Base-by-base conservation (phyloP, 2,113 vertebrate genomes). In the Perccottus glenii region DNA sequence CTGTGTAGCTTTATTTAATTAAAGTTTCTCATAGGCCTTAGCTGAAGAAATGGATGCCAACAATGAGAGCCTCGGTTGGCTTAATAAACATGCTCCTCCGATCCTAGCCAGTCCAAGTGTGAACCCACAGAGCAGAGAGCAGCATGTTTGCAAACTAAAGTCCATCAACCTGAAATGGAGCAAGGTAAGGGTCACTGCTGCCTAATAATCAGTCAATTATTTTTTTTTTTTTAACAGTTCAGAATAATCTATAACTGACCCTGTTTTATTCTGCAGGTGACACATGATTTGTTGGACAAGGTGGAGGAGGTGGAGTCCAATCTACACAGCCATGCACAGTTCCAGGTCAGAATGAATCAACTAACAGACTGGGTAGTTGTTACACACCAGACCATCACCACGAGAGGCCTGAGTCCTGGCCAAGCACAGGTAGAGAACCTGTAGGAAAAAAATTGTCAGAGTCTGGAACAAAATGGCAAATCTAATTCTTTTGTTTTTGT, bases 141-240 rank as follows among this genome's bases (percentile, higher is more conserved):
- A 84, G 42, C 93, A 96, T 74, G 89, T 94, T 0, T 70, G 86
- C 73, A 94, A 86, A 70, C 86, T 98, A 38, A 91, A 93, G 77
- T 87, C 81, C 38, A 88, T 95, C 69, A 98, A 95, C 60, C 64
- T 88, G 10, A 94, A 75, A 4, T 99, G 96, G 96, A 95, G 91
- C 86, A 95, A 96, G 93, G 96, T 96, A 57, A 56, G 79, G 32
- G 7, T 45, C 32, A 11, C 0, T 8, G 0, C 27, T 32, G 27
- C 32, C 27, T 14, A 11, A 3, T 15, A 40, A 4, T 40, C 14
- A 48, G 5, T 4, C 5, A 9, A 10, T n/a, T 40, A 32, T 14
- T 7, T 27, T 16, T 12, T 58, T 36, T 38, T 4, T n/a, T n/a
- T n/a, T n/a, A n/a, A 5, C 27, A 1, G 1, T 50, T 19, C 11